Evolutionary conservation across 2,113 vertebrate genomes (phyloP).

Genomic region (Athene noctua): DNA sequence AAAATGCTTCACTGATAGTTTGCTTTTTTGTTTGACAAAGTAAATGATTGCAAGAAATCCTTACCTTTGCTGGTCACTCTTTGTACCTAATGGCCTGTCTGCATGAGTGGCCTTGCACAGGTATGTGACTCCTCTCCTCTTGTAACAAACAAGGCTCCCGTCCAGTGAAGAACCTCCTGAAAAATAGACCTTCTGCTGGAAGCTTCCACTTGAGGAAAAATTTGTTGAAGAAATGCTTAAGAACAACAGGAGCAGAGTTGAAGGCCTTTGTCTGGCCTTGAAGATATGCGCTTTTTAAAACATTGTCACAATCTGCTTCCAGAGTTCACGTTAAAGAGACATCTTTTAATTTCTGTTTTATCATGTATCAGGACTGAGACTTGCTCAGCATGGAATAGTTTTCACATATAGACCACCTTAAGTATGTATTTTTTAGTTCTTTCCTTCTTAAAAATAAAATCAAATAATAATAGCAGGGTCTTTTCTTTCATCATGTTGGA

Average conservation of each 20-base stretch:
- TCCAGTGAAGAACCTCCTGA: neutral
- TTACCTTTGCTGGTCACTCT: neutral
- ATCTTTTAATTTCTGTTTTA: neutral
- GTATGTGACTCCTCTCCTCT: neutral
- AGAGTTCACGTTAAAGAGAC: neutral
- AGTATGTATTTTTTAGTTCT: neutral
- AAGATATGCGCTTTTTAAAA: neutral
- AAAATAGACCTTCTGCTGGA: neutral
- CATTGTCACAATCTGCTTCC: neutral
- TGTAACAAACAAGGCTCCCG: neutral
- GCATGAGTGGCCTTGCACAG: accelerated
- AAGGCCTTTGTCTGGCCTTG: neutral
- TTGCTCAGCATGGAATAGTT: neutral
- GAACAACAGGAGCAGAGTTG: neutral
- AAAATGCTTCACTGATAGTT: neutral
- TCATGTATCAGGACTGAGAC: neutral
- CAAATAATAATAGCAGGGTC: conserved; percentile 2
- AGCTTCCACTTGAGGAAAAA: neutral
- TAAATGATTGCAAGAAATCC: neutral
- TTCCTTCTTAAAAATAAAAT: conserved; percentile 41
- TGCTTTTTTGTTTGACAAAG: neutral
- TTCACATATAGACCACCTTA: conserved; percentile 2
- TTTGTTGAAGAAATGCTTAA: neutral
- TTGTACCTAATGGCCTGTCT: neutral
- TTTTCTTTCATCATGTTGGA: conserved; percentile 61